Percentiles rank a stretch among this genome's conserved stretches.
These are phyloP conservation scores for Elaphurus davidianus DNA, from an alignment of 2,113 vertebrate genomes.

Conservation along the genomic window DNA sequence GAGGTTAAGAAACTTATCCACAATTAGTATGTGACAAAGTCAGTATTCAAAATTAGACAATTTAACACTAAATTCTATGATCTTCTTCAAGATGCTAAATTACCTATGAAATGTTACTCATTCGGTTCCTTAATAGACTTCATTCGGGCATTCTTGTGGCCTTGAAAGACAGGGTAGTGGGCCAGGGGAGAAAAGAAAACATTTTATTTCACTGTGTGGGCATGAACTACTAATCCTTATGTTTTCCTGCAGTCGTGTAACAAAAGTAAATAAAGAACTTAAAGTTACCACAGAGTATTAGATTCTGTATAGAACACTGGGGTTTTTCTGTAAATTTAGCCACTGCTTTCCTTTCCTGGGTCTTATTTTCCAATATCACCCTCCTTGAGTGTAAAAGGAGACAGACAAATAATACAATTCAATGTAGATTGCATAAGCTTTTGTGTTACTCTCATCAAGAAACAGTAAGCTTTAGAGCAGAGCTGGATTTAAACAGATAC, in stretches of 20 bases:
- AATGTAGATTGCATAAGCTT: not conserved
- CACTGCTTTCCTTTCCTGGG: not conserved
- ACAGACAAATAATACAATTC: not conserved
- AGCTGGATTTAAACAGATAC: not conserved
- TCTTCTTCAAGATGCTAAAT: not conserved
- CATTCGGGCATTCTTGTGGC: not conserved
- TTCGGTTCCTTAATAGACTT: not conserved
- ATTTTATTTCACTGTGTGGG: not conserved
- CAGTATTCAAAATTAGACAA: not conserved
- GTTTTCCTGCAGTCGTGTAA: not conserved
- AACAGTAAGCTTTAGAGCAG: not conserved
- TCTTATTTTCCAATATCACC: not conserved
- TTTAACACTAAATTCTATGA: not conserved
- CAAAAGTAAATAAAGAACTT: not conserved
- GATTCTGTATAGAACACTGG: not conserved
- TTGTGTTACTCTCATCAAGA: not conserved
- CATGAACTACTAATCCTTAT: not conserved
- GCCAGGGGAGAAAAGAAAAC: not conserved
- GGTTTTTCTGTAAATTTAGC: not conserved
- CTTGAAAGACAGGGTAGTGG: not conserved
- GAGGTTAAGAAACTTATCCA: not conserved
- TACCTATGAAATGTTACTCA: not conserved
- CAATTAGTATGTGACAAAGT: not conserved
- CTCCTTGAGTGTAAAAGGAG: not conserved
- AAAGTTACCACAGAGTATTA: not conserved